These are phyloP conservation scores for Rhopalosiphum padi DNA, from an alignment of 1,140 invertebrate species.

Conservation along the genomic window DNA sequence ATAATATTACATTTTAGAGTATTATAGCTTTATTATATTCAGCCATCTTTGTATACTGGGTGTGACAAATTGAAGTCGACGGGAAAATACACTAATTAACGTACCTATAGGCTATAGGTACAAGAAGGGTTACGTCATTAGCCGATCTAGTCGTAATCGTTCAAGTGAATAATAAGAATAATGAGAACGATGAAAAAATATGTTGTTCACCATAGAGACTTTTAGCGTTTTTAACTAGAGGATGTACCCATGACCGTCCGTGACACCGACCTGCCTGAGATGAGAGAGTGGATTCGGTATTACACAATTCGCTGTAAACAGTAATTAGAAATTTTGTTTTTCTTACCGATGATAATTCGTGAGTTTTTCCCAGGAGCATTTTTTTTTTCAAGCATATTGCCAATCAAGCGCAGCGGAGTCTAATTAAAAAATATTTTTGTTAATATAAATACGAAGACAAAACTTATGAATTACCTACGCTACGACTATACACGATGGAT, in stretches of 20 bases:
- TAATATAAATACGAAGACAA: background rate
- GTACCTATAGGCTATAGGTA: background rate
- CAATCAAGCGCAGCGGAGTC: slow-evolving; percentile 20
- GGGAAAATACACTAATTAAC: slow-evolving; percentile 46
- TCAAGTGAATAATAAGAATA: slow-evolving; percentile 54
- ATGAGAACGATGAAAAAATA: slow-evolving; percentile 30
- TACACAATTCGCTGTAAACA: slow-evolving; percentile 41
- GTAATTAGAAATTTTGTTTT: slow-evolving; percentile 56
- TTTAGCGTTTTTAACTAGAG: slow-evolving; percentile 49
- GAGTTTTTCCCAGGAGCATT: slow-evolving; percentile 25
- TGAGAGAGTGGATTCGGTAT: slow-evolving; percentile 37
- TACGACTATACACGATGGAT: background rate
- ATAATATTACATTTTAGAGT: background rate
- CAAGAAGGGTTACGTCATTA: slow-evolving; percentile 48
- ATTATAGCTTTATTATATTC: background rate
- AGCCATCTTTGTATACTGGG: background rate
- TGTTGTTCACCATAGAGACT: slow-evolving; percentile 23
- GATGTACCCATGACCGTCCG: slow-evolving; percentile 47
- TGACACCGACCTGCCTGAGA: slow-evolving; percentile 26
- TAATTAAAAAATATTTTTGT: slow-evolving; percentile 10
- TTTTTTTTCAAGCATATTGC: slow-evolving; percentile 31
- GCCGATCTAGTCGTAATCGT: slow-evolving; percentile 49
- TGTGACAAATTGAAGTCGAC: slow-evolving; percentile 32
- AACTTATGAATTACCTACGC: slow-evolving; percentile 11
- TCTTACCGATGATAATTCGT: slow-evolving; percentile 39